These are phyloP conservation scores for Cyprinus carpio DNA, from an alignment of 2,113 vertebrate species.

Conservation along the genomic window DNA sequence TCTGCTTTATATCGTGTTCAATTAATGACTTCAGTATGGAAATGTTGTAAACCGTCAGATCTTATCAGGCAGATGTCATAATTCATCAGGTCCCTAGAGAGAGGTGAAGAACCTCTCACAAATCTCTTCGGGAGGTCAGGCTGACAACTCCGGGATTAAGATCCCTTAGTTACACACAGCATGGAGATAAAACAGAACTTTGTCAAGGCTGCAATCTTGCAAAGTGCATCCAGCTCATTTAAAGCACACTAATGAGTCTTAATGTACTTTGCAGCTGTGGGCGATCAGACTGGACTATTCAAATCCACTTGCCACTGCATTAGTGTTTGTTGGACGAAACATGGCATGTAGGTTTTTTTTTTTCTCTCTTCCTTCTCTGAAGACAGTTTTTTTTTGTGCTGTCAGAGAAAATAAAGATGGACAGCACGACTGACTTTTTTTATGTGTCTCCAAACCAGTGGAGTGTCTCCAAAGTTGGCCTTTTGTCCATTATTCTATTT, in stretches of 20 bases:
- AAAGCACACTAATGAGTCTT: conserved; percentile 76
- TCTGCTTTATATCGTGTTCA: conserved; percentile 65
- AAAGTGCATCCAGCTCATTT: conserved; percentile 81
- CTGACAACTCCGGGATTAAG: not conserved
- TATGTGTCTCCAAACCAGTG: too few relatives aligned
- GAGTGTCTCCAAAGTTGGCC: not conserved
- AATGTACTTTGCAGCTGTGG: conserved; percentile 80
- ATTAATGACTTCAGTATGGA: conserved; percentile 69
- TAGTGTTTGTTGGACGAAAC: conserved; percentile 99
- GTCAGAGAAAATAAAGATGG: conserved; percentile 55
- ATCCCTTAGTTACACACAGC: not conserved
- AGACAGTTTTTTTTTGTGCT: conserved; percentile 53
- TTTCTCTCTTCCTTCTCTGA: conserved; percentile 50
- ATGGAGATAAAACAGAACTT: conserved; percentile 21
- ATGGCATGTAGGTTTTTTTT: conserved; percentile 89
- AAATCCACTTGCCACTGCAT: conserved; percentile 76
- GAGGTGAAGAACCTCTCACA: conserved; percentile 53
- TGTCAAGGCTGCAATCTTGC: conserved; percentile 63
- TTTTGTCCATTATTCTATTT: conserved; percentile 26
- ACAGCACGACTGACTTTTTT: conserved; percentile 49
- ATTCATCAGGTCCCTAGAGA: conserved; percentile 59
- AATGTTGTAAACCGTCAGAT: conserved; percentile 62
- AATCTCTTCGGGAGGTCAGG: conserved; percentile 8
- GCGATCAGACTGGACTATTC: conserved; percentile 74
- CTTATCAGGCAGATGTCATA: conserved; percentile 65